Evolutionary conservation across 2,797 vertebrate genomes (phyloP), one percentile per base, ranked within the genome.

Genomic region (Bovichtus variegatus): DNA sequence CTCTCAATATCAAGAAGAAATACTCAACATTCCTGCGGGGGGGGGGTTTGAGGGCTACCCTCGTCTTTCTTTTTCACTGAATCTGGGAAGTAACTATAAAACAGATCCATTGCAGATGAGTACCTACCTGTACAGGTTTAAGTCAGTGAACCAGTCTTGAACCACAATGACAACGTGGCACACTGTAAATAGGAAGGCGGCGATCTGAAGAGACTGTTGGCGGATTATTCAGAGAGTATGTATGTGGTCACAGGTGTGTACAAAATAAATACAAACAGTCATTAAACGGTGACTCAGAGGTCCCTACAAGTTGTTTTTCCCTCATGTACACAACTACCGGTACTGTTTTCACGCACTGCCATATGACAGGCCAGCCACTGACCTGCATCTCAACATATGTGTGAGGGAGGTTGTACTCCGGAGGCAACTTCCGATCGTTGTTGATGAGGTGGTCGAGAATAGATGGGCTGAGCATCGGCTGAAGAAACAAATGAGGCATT

Each of bases 341-440:
- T n/a, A n/a, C 7, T 21, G 27, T 36, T 29, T 44, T 62, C 8
- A 36, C 16, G 10, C 19, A 47, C 18, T 64, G 76, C 76, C 80
- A 61, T 38, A 85, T 84, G 38, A n/a, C 43, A 83, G 64, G 76
- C 31, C 19, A 18, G n/a, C 13, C 23, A 85, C 93, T 91, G 70
- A 97, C 96, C 97, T 98, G 97, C 97, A 98, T 97, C 87, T 98
- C 97, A 18, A 98, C 95, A 0, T 98, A 98, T 2, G 96, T 97
- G 84, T 98, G 97, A 29, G 97, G 97, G 6, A 98, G 96, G 86
- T 94, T 97, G 89, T 97, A 98, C 84, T 98, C 97, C 0, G 97
- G 97, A 13, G 97, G 97, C 63, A 98, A 84, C 78, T 98, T 98
- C 38, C 97, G 95, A 80, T 98, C 97, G 0, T 98, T 98, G 88